Base-by-base conservation (phyloP, 2,888 invertebrate genomes). In the Caenorhabditis parvicauda region DNA sequence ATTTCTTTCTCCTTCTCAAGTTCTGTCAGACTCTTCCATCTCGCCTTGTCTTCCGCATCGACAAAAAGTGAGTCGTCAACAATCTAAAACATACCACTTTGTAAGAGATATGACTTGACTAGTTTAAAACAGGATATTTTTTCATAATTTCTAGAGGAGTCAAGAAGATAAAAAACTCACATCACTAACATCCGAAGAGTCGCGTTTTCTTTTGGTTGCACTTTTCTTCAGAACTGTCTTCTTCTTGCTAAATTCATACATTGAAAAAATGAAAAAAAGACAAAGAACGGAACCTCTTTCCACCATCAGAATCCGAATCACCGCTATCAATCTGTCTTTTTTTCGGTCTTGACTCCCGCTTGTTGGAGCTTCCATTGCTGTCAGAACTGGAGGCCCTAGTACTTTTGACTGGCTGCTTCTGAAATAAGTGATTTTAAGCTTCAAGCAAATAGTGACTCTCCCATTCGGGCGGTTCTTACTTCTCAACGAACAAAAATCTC, bases 1-100 rank as follows among this genome's bases (percentile, higher is more conserved):
- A 98, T 89, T 83, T 95, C 95, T 54, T 93, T 92, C 84, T 98
- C 96, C 41, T 96, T 86, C 81, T 96, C 95, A 79, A 92, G 93
- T 82, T 96, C 96, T 0, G 94, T 94, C 87, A 96, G 89, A 63
- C 89, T 88, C 12, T 91, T 92, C 42, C 96, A 84, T 0, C 90
- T 85, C 1, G 90, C 89, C 76, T 91, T 88, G 84, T 96, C 95
- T 71, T 92, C 93, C 61, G 90, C 92, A 82, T 95, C 94, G 0
- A 94, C 94, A 89, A 95, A 94, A 27, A 95, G 86, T 7, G 57
- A 54, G 28, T 50, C 48, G 39, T 64, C 61, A 19, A 53, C 57
- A n/a, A n/a, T n/a, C n/a, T n/a, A n/a, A n/a, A n/a, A n/a, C 47
- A 37, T 28, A 47, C 59, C 47, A 63, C 61, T 19, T 48, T 2